Evolutionary conservation across 2,888 invertebrate genomes (phyloP), one percentile per base, ranked within the genome.

Genomic region (Eulithis prunata): DNA sequence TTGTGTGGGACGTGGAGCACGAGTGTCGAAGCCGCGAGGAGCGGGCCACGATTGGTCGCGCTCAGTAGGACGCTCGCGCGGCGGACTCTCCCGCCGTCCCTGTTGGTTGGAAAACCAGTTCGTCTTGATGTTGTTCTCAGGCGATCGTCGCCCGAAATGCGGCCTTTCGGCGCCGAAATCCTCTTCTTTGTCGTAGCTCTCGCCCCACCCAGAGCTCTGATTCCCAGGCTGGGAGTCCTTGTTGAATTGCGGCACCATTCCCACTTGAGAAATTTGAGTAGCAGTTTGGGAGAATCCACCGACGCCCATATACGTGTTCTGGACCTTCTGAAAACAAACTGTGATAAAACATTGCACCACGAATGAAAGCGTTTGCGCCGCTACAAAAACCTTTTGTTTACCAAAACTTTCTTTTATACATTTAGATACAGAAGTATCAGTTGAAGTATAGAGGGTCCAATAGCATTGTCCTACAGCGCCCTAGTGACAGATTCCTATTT

Each of bases 241-340:
- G 21, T 54, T 28, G 57, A 41, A 57, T 32, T 64, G 56, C 10
- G 56, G 10, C 14, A 21, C 14, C 45, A 43, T 45, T n/a, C 60
- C 41, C 53, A 46, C 68, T 38, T 68, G 68, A 52, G 56, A 10
- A 43, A 59, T 41, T 8, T 46, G 8, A 11, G 54, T 3, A 10
- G 62, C 13, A n/a, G 36, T 54, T 36, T 71, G 67, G n/a, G 54
- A 3, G 57, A 13, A 60, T 5, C 45, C 60, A 64, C 57, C 54
- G 63, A 64, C 54, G 60, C 45, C 64, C 68, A 63, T 63, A 46
- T 55, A 71, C 45, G 66, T 43, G 58, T 55, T 68, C 70, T 66
- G 70, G 62, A 69, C 60, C 57, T 58, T 67, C 72, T 72, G 72
- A 52, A 68, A 72, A 60, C 47, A 70, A 69, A 68, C 55, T 55